Evolutionary conservation across 64 coral and sea anemone genomes (phyloP).

Genomic region (Cladopsammia gracilis): DNA sequence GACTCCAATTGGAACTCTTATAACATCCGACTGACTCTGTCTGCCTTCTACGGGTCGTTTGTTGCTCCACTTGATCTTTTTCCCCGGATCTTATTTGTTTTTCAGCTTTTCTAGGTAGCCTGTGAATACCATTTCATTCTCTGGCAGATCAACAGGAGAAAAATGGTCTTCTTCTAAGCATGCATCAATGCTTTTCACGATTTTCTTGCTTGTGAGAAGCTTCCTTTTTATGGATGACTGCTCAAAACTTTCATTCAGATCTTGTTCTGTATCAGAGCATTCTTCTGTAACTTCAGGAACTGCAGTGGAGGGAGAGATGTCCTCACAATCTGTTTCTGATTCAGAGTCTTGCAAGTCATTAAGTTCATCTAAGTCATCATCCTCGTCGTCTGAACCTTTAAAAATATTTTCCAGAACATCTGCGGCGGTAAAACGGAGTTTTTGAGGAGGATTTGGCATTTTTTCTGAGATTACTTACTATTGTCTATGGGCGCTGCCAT

Average conservation of each 20-base stretch:
- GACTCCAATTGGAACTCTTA: conserved; percentile 19
- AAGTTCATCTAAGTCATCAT: conserved; percentile 65
- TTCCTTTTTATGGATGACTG: conserved; percentile 30
- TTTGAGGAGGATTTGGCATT: background rate
- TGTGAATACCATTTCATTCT: conserved; percentile 2
- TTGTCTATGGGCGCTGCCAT: conserved; percentile 51
- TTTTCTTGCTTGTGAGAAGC: conserved; percentile 40
- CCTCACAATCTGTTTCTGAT: conserved; percentile 56
- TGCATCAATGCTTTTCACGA: conserved; percentile 53
- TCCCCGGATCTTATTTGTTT: conserved; percentile 26
- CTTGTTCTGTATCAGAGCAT: conserved; percentile 52
- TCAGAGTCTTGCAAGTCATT: conserved; percentile 42
- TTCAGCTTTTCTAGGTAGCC: conserved; percentile 38
- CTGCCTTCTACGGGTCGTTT: conserved; percentile 23
- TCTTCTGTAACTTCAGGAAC: conserved; percentile 48
- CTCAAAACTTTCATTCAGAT: conserved; percentile 50
- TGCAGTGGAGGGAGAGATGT: conserved; percentile 65
- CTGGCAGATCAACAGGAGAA: conserved; percentile 35
- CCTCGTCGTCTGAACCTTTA: conserved; percentile 38
- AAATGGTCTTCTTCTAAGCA: conserved; percentile 59
- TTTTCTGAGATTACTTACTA: background rate
- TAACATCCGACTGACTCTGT: conserved; percentile 15
- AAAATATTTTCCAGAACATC: conserved; percentile 49
- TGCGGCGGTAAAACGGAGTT: conserved; percentile 9
- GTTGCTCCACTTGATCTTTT: background rate